Conservation (phyloP, 1,140 invertebrate genomes). For the Pristionchus pacificus region DNA sequence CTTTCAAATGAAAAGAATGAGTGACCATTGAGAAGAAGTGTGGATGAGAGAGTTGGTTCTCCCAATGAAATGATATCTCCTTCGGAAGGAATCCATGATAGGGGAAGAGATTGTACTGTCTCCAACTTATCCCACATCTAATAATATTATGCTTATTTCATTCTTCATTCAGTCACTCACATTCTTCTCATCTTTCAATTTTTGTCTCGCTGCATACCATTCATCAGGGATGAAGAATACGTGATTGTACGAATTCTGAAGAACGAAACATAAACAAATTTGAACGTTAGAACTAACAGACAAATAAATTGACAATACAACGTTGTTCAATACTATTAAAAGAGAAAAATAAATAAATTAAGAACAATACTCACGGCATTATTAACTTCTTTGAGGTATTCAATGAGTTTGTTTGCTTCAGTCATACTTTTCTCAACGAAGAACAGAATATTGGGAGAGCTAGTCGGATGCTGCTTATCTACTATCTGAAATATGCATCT, state of each 20-base stretch:
- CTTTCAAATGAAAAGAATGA: not conserved
- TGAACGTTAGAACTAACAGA: too few relatives aligned
- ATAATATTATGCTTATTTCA: slow-evolving; percentile 8
- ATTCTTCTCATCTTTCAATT: slow-evolving; percentile 15
- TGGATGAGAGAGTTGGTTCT: slow-evolving; percentile 25
- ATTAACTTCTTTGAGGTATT: slow-evolving; percentile 21
- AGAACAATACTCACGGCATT: not conserved
- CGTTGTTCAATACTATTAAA: not conserved
- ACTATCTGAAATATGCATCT: not conserved
- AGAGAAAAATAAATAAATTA: too few relatives aligned
- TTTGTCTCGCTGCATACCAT: slow-evolving; percentile 25
- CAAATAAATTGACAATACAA: too few relatives aligned
- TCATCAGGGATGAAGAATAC: slow-evolving; percentile 34
- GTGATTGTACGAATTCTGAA: slow-evolving; percentile 25
- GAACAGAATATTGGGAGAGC: not conserved
- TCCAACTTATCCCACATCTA: slow-evolving; percentile 27
- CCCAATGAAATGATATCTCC: slow-evolving; percentile 23
- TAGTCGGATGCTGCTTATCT: not conserved
- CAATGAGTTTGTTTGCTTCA: not conserved
- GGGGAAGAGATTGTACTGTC: slow-evolving; percentile 21
- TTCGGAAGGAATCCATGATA: slow-evolving; percentile 25
- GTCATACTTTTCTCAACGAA: not conserved
- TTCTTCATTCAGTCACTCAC: slow-evolving; percentile 9
- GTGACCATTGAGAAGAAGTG: not conserved
- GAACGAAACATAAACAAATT: not conserved